Base-by-base conservation (phyloP, 1,140 invertebrate genomes). In the Laupala kohalensis region DNA sequence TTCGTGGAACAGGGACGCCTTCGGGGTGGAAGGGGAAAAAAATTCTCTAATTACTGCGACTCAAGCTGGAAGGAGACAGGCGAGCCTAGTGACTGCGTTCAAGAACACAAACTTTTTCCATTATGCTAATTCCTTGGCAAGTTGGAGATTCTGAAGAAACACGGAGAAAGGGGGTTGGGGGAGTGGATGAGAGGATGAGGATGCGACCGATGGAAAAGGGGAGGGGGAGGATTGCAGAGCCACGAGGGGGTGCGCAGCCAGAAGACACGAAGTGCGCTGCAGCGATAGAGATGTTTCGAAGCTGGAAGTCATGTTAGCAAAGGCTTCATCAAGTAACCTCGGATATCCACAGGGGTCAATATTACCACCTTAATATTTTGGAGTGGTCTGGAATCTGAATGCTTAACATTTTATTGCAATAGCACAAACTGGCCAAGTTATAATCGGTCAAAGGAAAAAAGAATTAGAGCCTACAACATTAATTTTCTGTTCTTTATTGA, bases 91-190 rank as follows among this genome's bases (percentile, higher is more conserved):
- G 70, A 71, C 70, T 63, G 53, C 63, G 63, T 29, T 64, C 27
- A 71, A 62, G 70, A 71, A 25, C 70, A 15, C 24, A 71, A 71
- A 71, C 70, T 71, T 71, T 71, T 71, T 71, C 70, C 70, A 71
- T 71, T 71, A 71, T 71, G 70, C 70, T 71, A 71, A 71, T 71
- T 53, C 70, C 70, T 71, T 71, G 70, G 70, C 70, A 71, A 63
- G 26, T n/a, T 64, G 64, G 62, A 71, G 63, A 71, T 71, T 53
- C 70, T 53, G 67, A 26, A 28, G 67, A 68, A 68, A 68, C 29
- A 29, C 26, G 67, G 67, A 19, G 67, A 25, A 25, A 15, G 26
- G 67, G 67, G 67, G 23, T 9, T 24, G 64, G 64, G 23, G 5
- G 65, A 4, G 13, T 19, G 67, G 67, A 12, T 5, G 2, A 0